Base-by-base conservation (phyloP, 2,888 invertebrate genomes). In the Taenaris catops region DNA sequence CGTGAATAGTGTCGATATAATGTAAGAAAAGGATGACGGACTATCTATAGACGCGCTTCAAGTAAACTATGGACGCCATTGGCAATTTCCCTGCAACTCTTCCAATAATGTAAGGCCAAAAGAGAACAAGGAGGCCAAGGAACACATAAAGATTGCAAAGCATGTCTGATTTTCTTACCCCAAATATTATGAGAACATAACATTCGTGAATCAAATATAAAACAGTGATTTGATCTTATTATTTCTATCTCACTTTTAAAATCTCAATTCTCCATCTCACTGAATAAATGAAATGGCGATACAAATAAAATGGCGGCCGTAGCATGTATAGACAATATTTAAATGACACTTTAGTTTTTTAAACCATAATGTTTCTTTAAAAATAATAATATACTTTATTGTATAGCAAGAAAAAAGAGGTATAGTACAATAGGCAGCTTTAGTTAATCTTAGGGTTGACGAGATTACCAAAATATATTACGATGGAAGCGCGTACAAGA, bases 11-110 rank as follows among this genome's bases (percentile, higher is more conserved):
- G 54, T 75, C 75, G 74, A 84, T 81, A 74, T 76, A 48, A 76
- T 73, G 87, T 73, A 76, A 84, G 87, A 87, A 86, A 87, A 87
- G 87, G 87, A 87, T 86, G 84, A 87, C 84, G 79, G 76, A 83
- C 73, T 74, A 63, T 67, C 71, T 76, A 69, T 62, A 72, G 63
- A 75, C 65, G 73, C 76, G 75, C 67, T 71, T 70, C 65, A 66
- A 69, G 67, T 69, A 68, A 70, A 68, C 65, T 65, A 66, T 62
- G 61, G 84, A 78, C 83, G 86, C 86, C 86, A 86, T 87, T 83
- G 74, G 72, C 53, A 52, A 49, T 54, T 51, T 55, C 48, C 46
- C 46, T 31, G 23, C 32, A 17, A 32, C 34, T 40, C 37, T 44
- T 38, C 32, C 29, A 21, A 24, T 25, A 40, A 34, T 37, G 34